phyloP scores from a whole-genome alignment of 2,888 invertebrate genomes.

The Lasioglossum oenotherae region DNA sequence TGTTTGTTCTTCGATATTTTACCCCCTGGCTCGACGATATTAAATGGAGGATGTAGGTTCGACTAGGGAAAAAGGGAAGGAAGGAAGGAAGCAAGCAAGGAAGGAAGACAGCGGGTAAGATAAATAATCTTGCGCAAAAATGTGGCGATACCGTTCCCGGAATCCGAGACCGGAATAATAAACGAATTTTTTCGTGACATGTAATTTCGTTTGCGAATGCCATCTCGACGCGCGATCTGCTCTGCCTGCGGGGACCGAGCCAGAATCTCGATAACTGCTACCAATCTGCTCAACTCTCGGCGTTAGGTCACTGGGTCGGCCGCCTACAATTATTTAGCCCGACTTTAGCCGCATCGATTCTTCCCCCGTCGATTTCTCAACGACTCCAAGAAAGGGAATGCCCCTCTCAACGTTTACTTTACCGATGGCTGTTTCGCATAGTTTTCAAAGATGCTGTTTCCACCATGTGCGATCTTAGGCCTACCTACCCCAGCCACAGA shows the following conservation, averaged over 20 bases:
- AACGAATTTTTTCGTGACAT: slow-evolving; percentile 70
- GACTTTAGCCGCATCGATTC: slow-evolving; percentile 14
- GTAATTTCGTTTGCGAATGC: slow-evolving; percentile 69
- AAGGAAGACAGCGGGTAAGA: slow-evolving; percentile 18
- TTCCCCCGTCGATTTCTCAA: slow-evolving; percentile 26
- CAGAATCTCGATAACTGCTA: slow-evolving; percentile 66
- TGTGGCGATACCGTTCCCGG: slow-evolving; percentile 61
- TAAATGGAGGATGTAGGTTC: neutral
- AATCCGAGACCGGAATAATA: slow-evolving; percentile 66
- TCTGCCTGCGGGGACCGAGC: slow-evolving; percentile 43
- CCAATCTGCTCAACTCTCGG: slow-evolving; percentile 61
- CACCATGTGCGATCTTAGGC: too few species aligned
- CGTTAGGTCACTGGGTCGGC: slow-evolving; percentile 63
- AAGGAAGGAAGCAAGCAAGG: neutral
- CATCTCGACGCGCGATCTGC: slow-evolving; percentile 63
- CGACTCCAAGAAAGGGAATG: neutral
- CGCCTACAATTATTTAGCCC: slow-evolving; percentile 39
- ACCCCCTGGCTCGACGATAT: neutral
- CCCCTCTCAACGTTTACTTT: neutral
- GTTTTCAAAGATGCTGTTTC: neutral
- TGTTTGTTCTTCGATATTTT: slow-evolving; percentile 6
- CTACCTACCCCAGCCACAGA: too few species aligned
- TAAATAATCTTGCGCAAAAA: slow-evolving; percentile 63
- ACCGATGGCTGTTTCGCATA: neutral
- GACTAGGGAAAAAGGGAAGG: neutral